phyloP scores from a whole-genome alignment of 2,113 vertebrate genomes.

The Heptranchias perlo region DNA sequence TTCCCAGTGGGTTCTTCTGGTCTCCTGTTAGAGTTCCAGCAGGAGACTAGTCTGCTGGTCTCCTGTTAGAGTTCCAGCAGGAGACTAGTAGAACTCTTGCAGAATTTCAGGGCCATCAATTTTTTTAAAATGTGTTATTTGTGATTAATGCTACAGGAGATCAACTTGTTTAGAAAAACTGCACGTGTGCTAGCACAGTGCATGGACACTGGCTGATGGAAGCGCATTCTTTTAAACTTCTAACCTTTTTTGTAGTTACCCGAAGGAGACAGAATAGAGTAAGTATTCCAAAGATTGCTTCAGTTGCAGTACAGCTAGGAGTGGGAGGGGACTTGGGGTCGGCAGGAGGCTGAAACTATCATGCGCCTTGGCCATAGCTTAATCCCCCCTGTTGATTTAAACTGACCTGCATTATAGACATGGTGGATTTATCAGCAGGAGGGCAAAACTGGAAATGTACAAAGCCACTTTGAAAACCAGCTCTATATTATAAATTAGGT shows the following conservation, averaged over 20 bases:
- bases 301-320: not conserved
- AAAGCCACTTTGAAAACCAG: not conserved
- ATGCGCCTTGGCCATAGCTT: not conserved
- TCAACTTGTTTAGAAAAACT: not conserved
- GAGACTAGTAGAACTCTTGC: not conserved
- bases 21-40: not conserved
- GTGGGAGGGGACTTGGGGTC: not conserved
- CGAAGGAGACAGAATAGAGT: not conserved
- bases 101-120: not conserved
- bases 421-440: not conserved
- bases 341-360: not conserved
- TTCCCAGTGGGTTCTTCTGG: not conserved
- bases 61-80: not conserved
- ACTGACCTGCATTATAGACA: not conserved
- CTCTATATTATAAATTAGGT: not conserved
- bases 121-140: not conserved
- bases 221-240: not conserved
- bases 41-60: too few species aligned
- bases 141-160: not conserved
- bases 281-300: not conserved
- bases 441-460: not conserved
- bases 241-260: not conserved
- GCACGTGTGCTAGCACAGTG: too few species aligned
- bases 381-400: not conserved
- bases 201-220: not conserved